A percentile compares a stretch with the other conserved stretches of the same genome.
These are phyloP conservation scores for Nycticryphes semicollaris DNA, from an alignment of 2,113 vertebrate genomes.

Conservation along the genomic window DNA sequence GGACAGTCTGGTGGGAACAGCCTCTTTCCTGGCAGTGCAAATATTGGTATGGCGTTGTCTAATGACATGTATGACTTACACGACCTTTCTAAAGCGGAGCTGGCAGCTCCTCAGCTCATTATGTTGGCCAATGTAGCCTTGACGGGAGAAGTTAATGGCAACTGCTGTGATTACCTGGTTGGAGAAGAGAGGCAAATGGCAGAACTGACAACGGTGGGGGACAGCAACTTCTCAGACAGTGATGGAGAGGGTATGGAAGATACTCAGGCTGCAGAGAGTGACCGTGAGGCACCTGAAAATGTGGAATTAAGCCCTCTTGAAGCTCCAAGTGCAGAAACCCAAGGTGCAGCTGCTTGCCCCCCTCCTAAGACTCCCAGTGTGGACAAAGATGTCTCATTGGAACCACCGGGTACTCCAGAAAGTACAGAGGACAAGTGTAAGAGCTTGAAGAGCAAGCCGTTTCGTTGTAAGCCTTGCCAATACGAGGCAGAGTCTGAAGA, in stretches of 20 bases:
- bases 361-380: slow-evolving; percentile 48
- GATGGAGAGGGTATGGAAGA: slow-evolving; percentile 87
- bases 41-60: slow-evolving; percentile 76
- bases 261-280: slow-evolving; percentile 34
- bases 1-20: slow-evolving; percentile 81
- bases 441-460: slow-evolving; percentile 87
- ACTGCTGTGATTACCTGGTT: slow-evolving; percentile 80
- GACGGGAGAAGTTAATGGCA: slow-evolving; percentile 78
- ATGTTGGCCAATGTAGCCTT: slow-evolving; percentile 96
- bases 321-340: slow-evolving; percentile 16
- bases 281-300: slow-evolving; percentile 44
- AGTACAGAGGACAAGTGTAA: slow-evolving; percentile 74
- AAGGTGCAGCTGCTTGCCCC: slow-evolving; percentile 22
- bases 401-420: slow-evolving; percentile 35
- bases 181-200: slow-evolving; percentile 94
- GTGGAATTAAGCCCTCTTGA: slow-evolving; percentile 51
- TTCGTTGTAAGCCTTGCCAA: slow-evolving; percentile 94
- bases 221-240: slow-evolving; percentile 88
- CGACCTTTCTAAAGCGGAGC: slow-evolving; percentile 83
- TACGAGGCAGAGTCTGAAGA: slow-evolving; percentile 90
- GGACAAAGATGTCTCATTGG: slow-evolving; percentile 60
- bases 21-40: slow-evolving; percentile 75
- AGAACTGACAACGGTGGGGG: slow-evolving; percentile 90
- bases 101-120: slow-evolving; percentile 92
- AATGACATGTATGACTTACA: slow-evolving; percentile 82